phyloP scores from a whole-genome alignment of 2,888 invertebrate species.

The Drosophila neoperkinsi region DNA sequence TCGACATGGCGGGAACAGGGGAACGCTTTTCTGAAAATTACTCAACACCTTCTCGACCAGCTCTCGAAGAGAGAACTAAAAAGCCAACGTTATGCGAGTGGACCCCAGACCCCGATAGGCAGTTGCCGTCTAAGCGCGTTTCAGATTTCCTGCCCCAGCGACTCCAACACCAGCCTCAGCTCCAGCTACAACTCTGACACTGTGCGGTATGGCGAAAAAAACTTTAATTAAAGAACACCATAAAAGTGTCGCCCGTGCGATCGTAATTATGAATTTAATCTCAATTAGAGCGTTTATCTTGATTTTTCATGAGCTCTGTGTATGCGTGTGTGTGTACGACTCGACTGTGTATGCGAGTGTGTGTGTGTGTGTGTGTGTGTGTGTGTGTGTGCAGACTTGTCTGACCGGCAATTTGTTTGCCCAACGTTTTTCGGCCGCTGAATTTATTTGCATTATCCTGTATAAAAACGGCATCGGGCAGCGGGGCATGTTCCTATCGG shows the following conservation, averaged over 20 bases:
- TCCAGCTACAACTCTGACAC: constrained; percentile 3
- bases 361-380: constrained; percentile 31
- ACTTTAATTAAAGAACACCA: constrained; percentile 84
- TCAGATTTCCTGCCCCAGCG: constrained; percentile 65
- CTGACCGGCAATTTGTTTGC: constrained; percentile 66
- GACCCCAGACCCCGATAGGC: constrained; percentile 40
- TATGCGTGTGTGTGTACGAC: constrained; percentile 15
- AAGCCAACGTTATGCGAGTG: background rate
- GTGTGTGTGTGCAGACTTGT: constrained; percentile 34
- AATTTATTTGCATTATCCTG: constrained; percentile 79
- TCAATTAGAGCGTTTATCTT: constrained; percentile 83
- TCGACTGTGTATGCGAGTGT: constrained; percentile 26
- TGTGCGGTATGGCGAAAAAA: constrained; percentile 40
- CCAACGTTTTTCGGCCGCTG: constrained; percentile 54
- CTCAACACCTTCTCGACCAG: constrained; percentile 73
- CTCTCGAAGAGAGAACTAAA: constrained; percentile 20
- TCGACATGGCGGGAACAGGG: background rate
- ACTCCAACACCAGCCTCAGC: constrained; percentile 9
- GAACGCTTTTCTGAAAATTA: constrained; percentile 66
- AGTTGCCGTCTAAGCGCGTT: constrained; percentile 59
- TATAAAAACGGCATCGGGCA: constrained; percentile 18
- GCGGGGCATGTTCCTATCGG: constrained; percentile 25
- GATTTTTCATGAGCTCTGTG: constrained; percentile 59
- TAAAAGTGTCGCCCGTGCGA: constrained; percentile 84
- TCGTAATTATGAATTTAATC: constrained; percentile 85